Evolutionary conservation across 2,888 invertebrate species (phyloP), one percentile per base, ranked within the genome.

Genomic region (Aspidiotus destructor): DNA sequence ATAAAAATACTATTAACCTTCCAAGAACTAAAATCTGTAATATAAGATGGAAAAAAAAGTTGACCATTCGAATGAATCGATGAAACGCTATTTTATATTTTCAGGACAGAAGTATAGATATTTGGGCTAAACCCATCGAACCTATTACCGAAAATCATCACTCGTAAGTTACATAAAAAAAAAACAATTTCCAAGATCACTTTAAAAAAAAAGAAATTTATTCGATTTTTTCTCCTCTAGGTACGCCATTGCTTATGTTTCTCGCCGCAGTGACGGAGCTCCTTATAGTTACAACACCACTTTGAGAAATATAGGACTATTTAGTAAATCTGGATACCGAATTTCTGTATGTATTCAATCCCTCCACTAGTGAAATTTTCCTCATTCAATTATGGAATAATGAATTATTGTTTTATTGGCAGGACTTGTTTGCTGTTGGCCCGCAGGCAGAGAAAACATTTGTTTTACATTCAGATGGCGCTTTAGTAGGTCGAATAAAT

Each of bases 201-300:
- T 28, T 28, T 1, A 28, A 28, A 28, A 5, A 5, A 28, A 28
- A 28, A 5, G 5, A 3, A 28, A 28, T 28, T 28, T 1, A 28
- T 28, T 28, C 28, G 28, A 28, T 28, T 28, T 28, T 28, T 28
- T 28, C 28, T 28, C 28, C 28, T 5, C 28, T 28, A 28, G 28
- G 28, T 80, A 77, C 71, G 85, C 84, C 0, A 73, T 85, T n/a
- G 86, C 83, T 0, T 79, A 85, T 72, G 79, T 84, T 13, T 85
- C 80, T 71, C 75, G 77, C 62, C 75, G 81, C 69, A 75, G 75
- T 9, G 80, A 80, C 74, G 80, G 80, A n/a, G 76, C 77, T 70
- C 78, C 79, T 5, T 78, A 76, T 70, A 75, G 75, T 48, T 73
- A 79, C n/a, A 76, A 75, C 53, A 75, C 78, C 28, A 72, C 73